These are phyloP conservation scores for Octonoba sinensis DNA, from an alignment of 2,888 invertebrate genomes.

Conservation along the genomic window DNA sequence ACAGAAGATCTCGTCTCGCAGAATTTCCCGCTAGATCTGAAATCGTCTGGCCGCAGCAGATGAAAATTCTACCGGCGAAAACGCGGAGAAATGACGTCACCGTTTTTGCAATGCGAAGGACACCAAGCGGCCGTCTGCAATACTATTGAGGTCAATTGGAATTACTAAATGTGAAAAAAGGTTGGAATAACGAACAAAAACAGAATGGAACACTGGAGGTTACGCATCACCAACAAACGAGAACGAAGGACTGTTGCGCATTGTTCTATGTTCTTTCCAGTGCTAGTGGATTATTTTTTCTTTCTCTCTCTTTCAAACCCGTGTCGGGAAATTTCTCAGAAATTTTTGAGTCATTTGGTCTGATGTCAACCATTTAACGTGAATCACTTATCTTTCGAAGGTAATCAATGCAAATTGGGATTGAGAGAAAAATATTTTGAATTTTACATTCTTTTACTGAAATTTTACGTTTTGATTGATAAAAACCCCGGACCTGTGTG, in stretches of 20 bases:
- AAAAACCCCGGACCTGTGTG: too few relatives aligned
- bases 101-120: constrained; percentile 12
- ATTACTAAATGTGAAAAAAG: constrained; percentile 10
- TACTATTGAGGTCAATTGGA: constrained; percentile 39
- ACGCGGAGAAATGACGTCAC: constrained; percentile 32
- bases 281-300: too few relatives aligned
- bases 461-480: too few relatives aligned
- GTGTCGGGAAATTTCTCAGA: too few relatives aligned
- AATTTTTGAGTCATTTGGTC: too few relatives aligned
- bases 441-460: too few relatives aligned
- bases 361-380: too few relatives aligned
- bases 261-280: background rate
- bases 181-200: constrained; percentile 15
- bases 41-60: background rate
- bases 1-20: background rate
- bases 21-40: constrained; percentile 45
- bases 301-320: too few relatives aligned
- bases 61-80: constrained; percentile 39
- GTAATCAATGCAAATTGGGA: too few relatives aligned
- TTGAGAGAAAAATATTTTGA: too few relatives aligned
- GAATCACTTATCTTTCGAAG: too few relatives aligned
- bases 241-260: constrained; percentile 11
- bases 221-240: constrained; percentile 24
- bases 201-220: constrained; percentile 4
- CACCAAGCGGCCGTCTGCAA: constrained; percentile 40